Base-by-base conservation (phyloP, 1,140 invertebrate species). In the Grapholita molesta region DNA sequence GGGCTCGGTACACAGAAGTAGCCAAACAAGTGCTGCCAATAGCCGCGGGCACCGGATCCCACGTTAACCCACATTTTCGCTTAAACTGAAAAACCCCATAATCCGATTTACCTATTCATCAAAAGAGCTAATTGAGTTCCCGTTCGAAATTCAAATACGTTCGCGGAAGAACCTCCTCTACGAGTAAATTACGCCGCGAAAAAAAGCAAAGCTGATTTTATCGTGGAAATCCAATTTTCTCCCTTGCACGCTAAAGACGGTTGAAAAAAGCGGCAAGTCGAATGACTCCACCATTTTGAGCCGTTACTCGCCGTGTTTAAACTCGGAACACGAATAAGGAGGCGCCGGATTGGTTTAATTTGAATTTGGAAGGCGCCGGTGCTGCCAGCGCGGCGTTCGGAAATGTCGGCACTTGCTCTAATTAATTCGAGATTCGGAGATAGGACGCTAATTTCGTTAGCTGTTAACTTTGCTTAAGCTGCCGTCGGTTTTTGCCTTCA, bases 161-260 rank as follows among this genome's bases (percentile, higher is more conserved):
- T 72, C 76, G 74, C 80, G 77, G 80, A 82, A 85, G 70, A 77
- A 79, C 77, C 79, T 73, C 75, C 77, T 77, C 79, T 73, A 77
- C 75, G 71, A 72, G 82, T 83, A 84, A 87, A 87, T 89, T 87
- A 87, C 84, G 74, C 79, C 75, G 77, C 67, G 75, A 75, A 81
- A 76, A 82, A 84, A 81, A 77, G 74, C 75, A 84, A 80, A 80
- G 77, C 79, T 78, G 82, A 85, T 85, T 85, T 85, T 82, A 83
- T 89, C 89, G 87, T 83, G 87, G 82, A 89, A 91, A 91, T 89
- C 87, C 89, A 91, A 89, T 89, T 91, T 91, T 89, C 89, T 88
- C 86, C 87, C 85, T 86, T 71, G 85, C 83, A 86, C 83, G 83
- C 83, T 79, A 84, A 89, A 90, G 85, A 89, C 87, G 85, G 75